These are phyloP conservation scores for Myripristis jacobus DNA, from an alignment of 2,797 vertebrate genomes.

Conservation along the genomic window DNA sequence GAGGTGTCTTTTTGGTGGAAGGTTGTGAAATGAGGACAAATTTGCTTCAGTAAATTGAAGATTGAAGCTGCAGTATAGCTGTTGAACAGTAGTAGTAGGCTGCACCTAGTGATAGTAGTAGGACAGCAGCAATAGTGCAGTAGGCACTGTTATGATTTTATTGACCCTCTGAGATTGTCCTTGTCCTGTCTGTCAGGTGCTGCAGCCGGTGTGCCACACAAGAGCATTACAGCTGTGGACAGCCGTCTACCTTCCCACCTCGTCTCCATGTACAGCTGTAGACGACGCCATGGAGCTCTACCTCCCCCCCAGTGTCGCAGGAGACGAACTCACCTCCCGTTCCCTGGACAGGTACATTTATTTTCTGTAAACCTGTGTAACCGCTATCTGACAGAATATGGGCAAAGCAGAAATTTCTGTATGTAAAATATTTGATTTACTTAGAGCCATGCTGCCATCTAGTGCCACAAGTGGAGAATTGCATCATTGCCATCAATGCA, in stretches of 20 bases:
- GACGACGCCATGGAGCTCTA: conserved; percentile 97
- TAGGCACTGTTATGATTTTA: neutral
- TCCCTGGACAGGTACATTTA: conserved; percentile 90
- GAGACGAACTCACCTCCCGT: conserved; percentile 92
- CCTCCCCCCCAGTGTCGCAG: conserved; percentile 86
- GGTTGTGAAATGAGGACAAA: too few species aligned
- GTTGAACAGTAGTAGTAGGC: too few species aligned
- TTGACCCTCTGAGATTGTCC: conserved; percentile 34
- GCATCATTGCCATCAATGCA: neutral
- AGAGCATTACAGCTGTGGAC: conserved; percentile 97
- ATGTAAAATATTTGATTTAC: neutral
- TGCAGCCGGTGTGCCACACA: conserved; percentile 98
- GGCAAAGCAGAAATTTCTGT: neutral
- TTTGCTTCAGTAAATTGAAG: too few species aligned
- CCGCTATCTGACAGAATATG: neutral
- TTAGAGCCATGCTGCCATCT: conserved; percentile 61
- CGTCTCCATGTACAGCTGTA: conserved; percentile 93
- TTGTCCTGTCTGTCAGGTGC: conserved; percentile 83
- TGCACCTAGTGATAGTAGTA: too few species aligned
- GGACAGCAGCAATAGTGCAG: neutral
- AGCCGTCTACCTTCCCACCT: conserved; percentile 95
- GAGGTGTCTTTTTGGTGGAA: too few species aligned
- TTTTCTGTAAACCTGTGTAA: conserved; percentile 13
- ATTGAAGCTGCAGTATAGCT: too few species aligned
- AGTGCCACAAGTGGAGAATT: conserved; percentile 44